Percentiles rank a stretch among this genome's conserved stretches.
Conservation (phyloP, 2,888 invertebrate species). For the Acanthosepion lycidas region DNA sequence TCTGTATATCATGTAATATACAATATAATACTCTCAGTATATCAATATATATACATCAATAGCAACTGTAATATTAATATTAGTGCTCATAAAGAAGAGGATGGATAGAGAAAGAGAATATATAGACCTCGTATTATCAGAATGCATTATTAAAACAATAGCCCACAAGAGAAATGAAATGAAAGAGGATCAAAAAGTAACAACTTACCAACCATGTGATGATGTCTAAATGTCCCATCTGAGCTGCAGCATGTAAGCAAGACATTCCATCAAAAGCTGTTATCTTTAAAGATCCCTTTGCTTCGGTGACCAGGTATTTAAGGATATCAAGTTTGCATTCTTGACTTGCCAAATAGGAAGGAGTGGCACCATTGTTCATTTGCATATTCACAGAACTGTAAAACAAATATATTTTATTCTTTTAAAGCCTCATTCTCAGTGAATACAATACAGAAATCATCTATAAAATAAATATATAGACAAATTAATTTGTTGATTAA, state of each 20-base stretch:
- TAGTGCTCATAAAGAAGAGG: too few relatives aligned
- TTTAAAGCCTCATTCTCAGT: background rate
- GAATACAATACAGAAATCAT: background rate
- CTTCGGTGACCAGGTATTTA: constrained; percentile 87
- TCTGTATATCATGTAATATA: too few relatives aligned
- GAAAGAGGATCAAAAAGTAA: background rate
- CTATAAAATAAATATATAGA: background rate
- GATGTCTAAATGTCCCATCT: constrained; percentile 89
- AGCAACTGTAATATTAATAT: background rate
- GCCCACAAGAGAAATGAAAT: too few relatives aligned
- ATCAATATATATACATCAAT: too few relatives aligned
- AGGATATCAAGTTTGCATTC: constrained; percentile 90
- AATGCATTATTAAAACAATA: too few relatives aligned
- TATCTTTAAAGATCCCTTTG: constrained; percentile 87
- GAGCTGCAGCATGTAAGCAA: constrained; percentile 90
- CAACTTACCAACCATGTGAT: constrained; percentile 91
- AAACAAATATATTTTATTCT: background rate
- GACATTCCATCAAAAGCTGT: constrained; percentile 92
- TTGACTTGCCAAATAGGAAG: constrained; percentile 90
- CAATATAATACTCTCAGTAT: too few relatives aligned
- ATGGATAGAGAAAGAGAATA: too few relatives aligned
- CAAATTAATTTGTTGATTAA: too few relatives aligned
- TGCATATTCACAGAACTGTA: constrained; percentile 87
- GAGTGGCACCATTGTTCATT: constrained; percentile 93
- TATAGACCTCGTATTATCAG: too few relatives aligned